Evolutionary conservation across 2,888 invertebrate species (phyloP), one percentile per base, ranked within the genome.

Genomic region (Spodoptera littoralis): DNA sequence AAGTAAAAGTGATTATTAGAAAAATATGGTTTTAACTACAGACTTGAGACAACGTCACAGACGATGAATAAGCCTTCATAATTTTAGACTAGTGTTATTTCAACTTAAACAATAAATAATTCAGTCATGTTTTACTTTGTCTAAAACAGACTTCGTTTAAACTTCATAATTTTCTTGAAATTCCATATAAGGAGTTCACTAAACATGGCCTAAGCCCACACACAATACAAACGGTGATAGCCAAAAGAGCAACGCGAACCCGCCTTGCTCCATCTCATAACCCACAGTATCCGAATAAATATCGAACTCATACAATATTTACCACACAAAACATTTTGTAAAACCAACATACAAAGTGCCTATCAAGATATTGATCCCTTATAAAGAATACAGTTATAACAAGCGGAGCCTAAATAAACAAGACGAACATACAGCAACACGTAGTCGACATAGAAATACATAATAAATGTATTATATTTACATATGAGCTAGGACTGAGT

Each of bases 391-490:
- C 74, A 70, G 77, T 73, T 62, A 77, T 65, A 69, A 66, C 48
- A 57, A 52, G 60, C 47, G 50, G 52, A 48, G 60, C 81, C 81
- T 80, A 80, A 80, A 77, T 70, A 80, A 80, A 79, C 81, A 80
- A 65, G 75, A 59, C 62, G 68, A 61, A 73, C 70, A 65, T 61
- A 67, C 65, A 48, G 76, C 73, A 73, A 77, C 75, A 77, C 77
- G 77, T 75, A 62, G 67, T 61, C 62, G 63, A 65, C 73, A 60
- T 66, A 65, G 73, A 62, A 73, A 70, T 73, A 79, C 65, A 74
- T 71, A 68, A 70, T 73, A 70, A 73, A 79, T 73, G 66, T 73
- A 74, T 51, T 58, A 73, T 69, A 77, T 73, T 72, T 73, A 72
- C 76, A 76, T 76, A 73, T 65, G 73, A 74, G 76, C 68, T 76